Evolutionary conservation across 2,888 invertebrate genomes (phyloP), one percentile per base, ranked within the genome.

Genomic region (Cecidostiba fungosa): DNA sequence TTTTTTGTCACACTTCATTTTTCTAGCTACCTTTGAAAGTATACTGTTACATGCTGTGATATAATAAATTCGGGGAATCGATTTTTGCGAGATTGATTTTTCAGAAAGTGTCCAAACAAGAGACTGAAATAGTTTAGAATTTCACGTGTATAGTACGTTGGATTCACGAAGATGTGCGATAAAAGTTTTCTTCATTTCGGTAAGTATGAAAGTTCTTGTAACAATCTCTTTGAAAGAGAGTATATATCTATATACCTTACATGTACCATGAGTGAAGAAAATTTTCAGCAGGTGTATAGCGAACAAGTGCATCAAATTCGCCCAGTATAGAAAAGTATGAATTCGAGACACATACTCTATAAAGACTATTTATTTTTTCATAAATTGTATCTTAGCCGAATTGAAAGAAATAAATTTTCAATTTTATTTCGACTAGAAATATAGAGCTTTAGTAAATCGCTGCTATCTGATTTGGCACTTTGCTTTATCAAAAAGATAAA

Each of bases 121-220:
- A 66, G 12, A n/a, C 14, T 8, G 12, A 10, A 26, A 54, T 19
- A 62, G 62, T 23, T 62, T 26, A 26, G 8, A 62, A 26, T 62
- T 26, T 62, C 36, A 36, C 36, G 8, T 8, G 10, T 10, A 23
- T 5, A 26, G 23, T 12, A 26, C 26, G 26, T 8, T 14, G 29
- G 23, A 66, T 26, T 29, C 29, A 23, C 29, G 10, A 29, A 8
- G 66, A 66, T 26, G 29, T 3, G 29, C 6, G 3, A 10, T 66
- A 66, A 26, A 62, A 62, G 62, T 62, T 62, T 62, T 12, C 26
- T 62, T 12, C 26, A 8, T 29, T 66, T 66, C 29, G 14, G 54
- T 59, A 66, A 66, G 66, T 66, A 66, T 66, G 4, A 66, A 66
- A 66, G 26, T 66, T 66, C 5, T 14, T n/a, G 29, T 66, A 66